Percentiles rank a stretch among this genome's conserved stretches.
Evolutionary conservation across 2,797 vertebrate species (phyloP).

Genomic region (Sylvia borin): DNA sequence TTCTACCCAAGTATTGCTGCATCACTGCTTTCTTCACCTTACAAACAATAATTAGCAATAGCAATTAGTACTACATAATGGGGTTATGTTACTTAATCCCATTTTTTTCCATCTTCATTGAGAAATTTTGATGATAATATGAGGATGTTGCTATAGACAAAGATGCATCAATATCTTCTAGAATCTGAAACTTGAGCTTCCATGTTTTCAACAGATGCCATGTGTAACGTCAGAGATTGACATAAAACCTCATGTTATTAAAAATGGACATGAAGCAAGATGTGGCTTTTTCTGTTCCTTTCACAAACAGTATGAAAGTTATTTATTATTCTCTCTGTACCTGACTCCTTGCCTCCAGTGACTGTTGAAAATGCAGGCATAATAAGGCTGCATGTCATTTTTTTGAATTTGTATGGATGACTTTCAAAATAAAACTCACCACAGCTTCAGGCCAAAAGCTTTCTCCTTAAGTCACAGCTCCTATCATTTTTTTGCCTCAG

Average conservation of each 20-base stretch:
- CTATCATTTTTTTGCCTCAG: not conserved
- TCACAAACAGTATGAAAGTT: not conserved
- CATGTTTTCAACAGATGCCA: not conserved
- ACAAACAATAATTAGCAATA: not conserved
- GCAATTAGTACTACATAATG: not conserved
- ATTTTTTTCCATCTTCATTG: not conserved
- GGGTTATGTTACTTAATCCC: not conserved
- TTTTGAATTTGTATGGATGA: not conserved
- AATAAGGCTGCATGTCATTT: not conserved
- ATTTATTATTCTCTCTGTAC: conserved; percentile 15
- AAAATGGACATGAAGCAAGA: not conserved
- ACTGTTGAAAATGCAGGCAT: not conserved
- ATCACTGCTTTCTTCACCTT: not conserved
- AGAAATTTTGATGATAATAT: not conserved
- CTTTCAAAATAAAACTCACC: not conserved
- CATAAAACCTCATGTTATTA: not conserved
- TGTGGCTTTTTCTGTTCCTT: not conserved
- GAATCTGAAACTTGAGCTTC: not conserved
- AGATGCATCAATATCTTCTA: not conserved
- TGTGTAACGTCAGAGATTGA: not conserved
- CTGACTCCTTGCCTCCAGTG: not conserved
- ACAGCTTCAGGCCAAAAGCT: conserved; percentile 25
- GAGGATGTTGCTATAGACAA: not conserved
- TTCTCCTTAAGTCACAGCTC: conserved; percentile 8
- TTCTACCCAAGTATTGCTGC: not conserved